Evolutionary conservation across 2,888 invertebrate genomes (phyloP), one percentile per base, ranked within the genome.

Genomic region (Augiades crinisus): DNA sequence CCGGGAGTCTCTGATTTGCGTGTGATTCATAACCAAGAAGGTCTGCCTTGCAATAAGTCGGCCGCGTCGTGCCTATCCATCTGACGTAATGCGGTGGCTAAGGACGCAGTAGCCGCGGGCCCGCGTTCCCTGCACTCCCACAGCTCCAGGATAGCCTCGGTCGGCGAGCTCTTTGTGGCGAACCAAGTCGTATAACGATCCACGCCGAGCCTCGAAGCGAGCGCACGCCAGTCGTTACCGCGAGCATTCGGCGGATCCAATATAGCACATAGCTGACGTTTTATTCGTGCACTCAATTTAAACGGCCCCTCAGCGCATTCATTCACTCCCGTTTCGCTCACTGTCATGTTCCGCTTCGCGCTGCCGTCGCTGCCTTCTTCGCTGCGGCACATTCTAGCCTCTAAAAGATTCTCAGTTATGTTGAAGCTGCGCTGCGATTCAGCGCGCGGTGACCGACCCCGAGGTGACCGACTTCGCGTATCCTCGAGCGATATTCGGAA

Each of bases 181-280:
- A 99, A 99, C 91, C 96, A 99, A 74, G 98, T 98, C 60, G 98
- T 97, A 80, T 98, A 98, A 74, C 98, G 94, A 90, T 99, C 98
- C 52, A 98, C 97, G 68, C 95, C 95, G 47, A 99, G 92, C 72
- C 95, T 93, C 72, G 96, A 94, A n/a, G 99, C 98, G 62, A 99
- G 88, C 91, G 98, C 95, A 62, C 99, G 92, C 99, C 99, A 99
- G 81, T 99, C 99, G 77, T 97, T 98, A 40, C 98, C 97, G 64
- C 96, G 92, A 8, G 95, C 93, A 68, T 96, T 96, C 2, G 98
- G 98, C 19, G 97, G 96, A 84, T 99, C 98, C 66, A 99, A 88
- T 72, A 96, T 94, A 67, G 78, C 72, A 65, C 90, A 88, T 50
- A 90, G 80, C 65, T 92, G 83, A 55, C 91, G 84, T 64, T 92